Evolutionary conservation across 2,113 vertebrate genomes (phyloP).

Genomic region (Conger conger): DNA sequence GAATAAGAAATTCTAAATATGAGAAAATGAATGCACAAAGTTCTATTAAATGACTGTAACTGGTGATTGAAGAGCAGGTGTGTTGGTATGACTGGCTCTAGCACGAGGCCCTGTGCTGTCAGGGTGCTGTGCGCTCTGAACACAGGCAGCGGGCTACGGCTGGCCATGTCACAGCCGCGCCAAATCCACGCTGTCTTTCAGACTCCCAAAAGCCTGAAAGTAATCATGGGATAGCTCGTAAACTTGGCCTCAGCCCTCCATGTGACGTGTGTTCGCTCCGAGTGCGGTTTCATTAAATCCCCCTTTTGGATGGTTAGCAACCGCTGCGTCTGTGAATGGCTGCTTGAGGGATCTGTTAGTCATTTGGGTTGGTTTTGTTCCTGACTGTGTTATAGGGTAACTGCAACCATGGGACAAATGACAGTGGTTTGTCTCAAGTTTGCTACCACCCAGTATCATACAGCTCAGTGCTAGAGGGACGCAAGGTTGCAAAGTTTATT

Average conservation of each 20-base stretch:
- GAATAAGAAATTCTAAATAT: no score
- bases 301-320: not conserved
- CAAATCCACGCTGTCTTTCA: not conserved
- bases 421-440: not conserved
- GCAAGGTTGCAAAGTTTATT: not conserved
- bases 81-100: no score
- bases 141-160: not conserved
- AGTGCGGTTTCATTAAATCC: not conserved
- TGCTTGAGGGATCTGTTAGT: not conserved
- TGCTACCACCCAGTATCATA: not conserved
- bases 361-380: not conserved
- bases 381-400: not conserved
- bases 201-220: not conserved
- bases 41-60: no score
- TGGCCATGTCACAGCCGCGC: not conserved
- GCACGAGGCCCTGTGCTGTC: no score
- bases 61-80: no score
- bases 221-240: not conserved
- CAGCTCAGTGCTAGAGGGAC: not conserved
- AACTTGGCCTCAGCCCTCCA: not conserved
- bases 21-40: no score
- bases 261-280: not conserved
- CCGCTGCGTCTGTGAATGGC: no score
- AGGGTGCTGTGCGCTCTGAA: not conserved
- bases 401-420: not conserved